phyloP scores from a whole-genome alignment of 2,113 vertebrate species.

The Romanogobio albipinnatus region DNA sequence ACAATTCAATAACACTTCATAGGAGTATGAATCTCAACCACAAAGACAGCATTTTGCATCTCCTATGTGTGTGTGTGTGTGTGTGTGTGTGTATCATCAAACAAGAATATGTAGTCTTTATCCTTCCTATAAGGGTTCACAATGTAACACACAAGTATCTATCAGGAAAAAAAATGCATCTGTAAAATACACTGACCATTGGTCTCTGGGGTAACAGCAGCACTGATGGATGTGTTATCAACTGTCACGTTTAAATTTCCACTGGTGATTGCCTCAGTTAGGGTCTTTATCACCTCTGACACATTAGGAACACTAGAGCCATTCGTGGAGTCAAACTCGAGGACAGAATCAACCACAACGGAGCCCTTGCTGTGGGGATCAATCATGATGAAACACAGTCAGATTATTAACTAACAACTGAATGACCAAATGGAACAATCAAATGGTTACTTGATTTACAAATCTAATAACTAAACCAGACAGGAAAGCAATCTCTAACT shows the following conservation, averaged over 20 bases:
- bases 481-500: no score
- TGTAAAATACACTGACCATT: neutral
- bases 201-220: neutral
- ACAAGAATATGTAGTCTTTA: neutral
- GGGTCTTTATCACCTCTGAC: neutral
- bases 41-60: neutral
- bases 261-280: rapidly evolving
- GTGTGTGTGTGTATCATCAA: neutral
- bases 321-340: neutral
- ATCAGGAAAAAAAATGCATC: neutral
- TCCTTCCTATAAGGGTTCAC: neutral
- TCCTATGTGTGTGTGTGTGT: neutral
- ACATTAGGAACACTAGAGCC: neutral
- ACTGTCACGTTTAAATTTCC: neutral
- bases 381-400: neutral
- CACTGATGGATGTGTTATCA: neutral
- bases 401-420: neutral
- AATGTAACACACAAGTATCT: neutral
- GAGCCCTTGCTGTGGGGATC: neutral
- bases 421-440: neutral
- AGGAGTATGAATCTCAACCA: neutral
- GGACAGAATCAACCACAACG: neutral
- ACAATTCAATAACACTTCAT: neutral
- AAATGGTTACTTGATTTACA: neutral
- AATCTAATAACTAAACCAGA: no score